Evolutionary conservation across 2,888 invertebrate species (phyloP).

Genomic region (Didymodactylos carnosus): DNA sequence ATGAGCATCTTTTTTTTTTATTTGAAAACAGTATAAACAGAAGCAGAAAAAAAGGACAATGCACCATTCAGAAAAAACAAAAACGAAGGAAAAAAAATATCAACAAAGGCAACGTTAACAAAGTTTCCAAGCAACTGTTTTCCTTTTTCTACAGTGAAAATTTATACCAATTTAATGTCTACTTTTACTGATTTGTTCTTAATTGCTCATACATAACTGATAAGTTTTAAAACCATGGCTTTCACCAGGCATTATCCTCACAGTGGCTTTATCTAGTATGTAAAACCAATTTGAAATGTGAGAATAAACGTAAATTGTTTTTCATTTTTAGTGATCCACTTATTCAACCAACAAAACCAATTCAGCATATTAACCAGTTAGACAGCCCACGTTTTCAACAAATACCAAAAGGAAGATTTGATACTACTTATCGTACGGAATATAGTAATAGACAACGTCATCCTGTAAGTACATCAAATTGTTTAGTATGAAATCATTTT

Average conservation of each 20-base stretch:
- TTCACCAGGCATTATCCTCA: background rate
- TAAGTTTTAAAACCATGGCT: background rate
- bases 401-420: constrained; percentile 2
- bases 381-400: background rate
- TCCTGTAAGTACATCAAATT: background rate
- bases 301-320: background rate
- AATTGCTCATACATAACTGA: no score
- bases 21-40: no score
- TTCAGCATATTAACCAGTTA: background rate
- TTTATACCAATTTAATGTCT: no score
- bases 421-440: constrained; percentile 7
- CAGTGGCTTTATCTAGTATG: background rate
- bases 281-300: background rate
- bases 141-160: no score
- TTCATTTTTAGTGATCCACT: constrained; percentile 4
- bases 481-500: background rate
- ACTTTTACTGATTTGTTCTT: no score
- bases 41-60: no score
- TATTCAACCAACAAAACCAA: constrained; percentile 8
- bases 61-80: no score
- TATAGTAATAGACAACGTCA: background rate
- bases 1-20: no score
- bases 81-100: no score
- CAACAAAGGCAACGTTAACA: no score
- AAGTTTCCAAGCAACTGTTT: no score